Percentiles rank a stretch among this genome's conserved stretches.
phyloP scores from a whole-genome alignment of 2,797 vertebrate genomes.

The Notolepis coatsorum region DNA sequence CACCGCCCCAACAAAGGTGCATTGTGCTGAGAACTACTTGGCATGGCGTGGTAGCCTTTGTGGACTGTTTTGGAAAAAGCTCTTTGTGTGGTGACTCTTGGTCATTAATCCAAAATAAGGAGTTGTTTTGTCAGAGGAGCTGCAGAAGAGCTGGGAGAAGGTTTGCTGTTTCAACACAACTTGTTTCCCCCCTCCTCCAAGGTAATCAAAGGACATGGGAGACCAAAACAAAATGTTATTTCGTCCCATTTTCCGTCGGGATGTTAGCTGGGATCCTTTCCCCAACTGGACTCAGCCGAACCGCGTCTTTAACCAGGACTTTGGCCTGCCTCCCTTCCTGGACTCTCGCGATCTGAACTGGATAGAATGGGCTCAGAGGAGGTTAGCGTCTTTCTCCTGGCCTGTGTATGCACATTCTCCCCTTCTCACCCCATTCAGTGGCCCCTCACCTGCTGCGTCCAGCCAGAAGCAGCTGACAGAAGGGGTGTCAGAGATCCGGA shows the following conservation, averaged over 20 bases:
- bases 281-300: constrained; percentile 72
- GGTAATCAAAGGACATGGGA: constrained; percentile 56
- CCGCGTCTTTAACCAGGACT: constrained; percentile 69
- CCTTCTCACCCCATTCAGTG: constrained; percentile 46
- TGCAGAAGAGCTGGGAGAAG: constrained; percentile 31
- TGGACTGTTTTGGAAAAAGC: constrained; percentile 17
- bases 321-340: constrained; percentile 77
- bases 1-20: constrained; percentile 36
- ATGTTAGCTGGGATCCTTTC: constrained; percentile 74
- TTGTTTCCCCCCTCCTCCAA: constrained; percentile 9
- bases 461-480: constrained; percentile 40
- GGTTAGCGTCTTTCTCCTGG: constrained; percentile 65
- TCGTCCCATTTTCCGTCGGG: constrained; percentile 76
- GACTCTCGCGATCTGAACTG: constrained; percentile 73
- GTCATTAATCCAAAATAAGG: constrained; percentile 28
- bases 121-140: constrained; percentile 33
- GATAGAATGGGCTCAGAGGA: constrained; percentile 76
- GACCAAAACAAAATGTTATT: constrained; percentile 66
- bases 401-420: constrained; percentile 58
- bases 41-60: constrained; percentile 22
- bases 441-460: not conserved
- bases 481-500: constrained; percentile 70
- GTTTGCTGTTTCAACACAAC: constrained; percentile 18
- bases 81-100: constrained; percentile 26
- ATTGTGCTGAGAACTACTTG: constrained; percentile 22